Percentiles rank a stretch among this genome's conserved stretches.
Conservation (phyloP, 23 tunicate genomes). For the Ascidia mentula region DNA sequence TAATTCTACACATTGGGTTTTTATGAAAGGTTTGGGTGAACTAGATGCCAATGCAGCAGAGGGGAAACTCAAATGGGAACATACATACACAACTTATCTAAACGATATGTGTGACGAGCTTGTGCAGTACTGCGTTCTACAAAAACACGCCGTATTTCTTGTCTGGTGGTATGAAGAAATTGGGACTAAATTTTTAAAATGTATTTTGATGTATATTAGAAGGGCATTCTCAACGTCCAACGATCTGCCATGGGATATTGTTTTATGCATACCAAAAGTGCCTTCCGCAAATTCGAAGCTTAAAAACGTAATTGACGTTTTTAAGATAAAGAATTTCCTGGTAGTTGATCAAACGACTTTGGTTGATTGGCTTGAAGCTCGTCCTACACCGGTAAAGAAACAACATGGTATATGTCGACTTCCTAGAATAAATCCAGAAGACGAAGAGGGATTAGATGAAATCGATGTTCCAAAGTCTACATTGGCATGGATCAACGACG, state of each 20-base stretch:
- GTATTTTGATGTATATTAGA: not conserved
- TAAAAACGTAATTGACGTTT: not conserved
- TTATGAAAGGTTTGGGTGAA: not conserved
- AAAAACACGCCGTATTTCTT: not conserved
- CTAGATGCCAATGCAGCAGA: not conserved
- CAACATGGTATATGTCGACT: not conserved
- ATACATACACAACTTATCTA: not conserved
- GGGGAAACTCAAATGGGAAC: not conserved
- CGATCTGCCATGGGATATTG: not conserved
- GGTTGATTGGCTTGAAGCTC: not conserved
- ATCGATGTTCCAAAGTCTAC: not conserved
- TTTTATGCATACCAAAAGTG: not conserved
- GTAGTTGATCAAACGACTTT: not conserved
- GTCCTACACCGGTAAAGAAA: not conserved
- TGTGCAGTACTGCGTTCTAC: not conserved
- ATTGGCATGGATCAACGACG: constrained; percentile 14
- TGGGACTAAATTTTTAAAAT: constrained; percentile 6
- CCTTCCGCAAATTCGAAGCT: not conserved
- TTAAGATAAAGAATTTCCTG: not conserved
- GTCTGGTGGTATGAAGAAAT: constrained; percentile 17
- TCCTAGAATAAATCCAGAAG: not conserved
- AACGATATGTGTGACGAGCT: not conserved
- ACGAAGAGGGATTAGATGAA: not conserved
- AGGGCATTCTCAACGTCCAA: not conserved
- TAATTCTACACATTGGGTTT: constrained; percentile 10